Conservation (phyloP, 2,797 vertebrate species). For the Cossypha niveicapilla region DNA sequence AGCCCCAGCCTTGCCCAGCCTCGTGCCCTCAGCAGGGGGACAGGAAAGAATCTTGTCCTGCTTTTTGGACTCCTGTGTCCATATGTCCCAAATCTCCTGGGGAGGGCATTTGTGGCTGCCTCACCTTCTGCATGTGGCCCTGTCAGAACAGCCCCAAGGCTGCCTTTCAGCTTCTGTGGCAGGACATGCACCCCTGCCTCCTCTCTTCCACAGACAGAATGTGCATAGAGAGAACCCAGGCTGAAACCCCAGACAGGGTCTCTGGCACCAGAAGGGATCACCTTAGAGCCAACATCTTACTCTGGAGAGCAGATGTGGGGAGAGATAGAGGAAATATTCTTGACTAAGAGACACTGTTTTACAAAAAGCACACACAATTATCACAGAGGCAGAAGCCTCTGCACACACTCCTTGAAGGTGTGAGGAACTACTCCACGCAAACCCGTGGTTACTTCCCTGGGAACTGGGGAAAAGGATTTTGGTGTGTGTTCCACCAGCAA, state of each 20-base stretch:
- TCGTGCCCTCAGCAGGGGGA: background rate
- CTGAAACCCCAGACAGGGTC: background rate
- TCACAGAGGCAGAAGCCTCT: too few species aligned
- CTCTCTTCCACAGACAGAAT: background rate
- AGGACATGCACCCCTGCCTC: background rate
- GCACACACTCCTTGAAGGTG: fast-evolving
- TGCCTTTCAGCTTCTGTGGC: background rate
- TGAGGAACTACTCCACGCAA: too few species aligned
- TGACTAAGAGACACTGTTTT: background rate
- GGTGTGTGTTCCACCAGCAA: too few species aligned
- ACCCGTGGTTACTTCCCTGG: background rate
- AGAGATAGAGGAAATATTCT: background rate
- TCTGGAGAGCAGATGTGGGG: background rate
- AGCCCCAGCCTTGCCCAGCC: background rate
- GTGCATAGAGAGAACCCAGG: too few species aligned
- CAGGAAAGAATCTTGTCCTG: background rate
- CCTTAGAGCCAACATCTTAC: background rate
- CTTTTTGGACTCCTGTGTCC: background rate
- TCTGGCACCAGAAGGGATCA: too few species aligned
- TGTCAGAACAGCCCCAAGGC: fast-evolving
- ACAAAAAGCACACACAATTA: background rate
- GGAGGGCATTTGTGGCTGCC: fast-evolving
- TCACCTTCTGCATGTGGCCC: background rate
- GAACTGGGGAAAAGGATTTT: fast-evolving
- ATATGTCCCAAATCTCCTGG: fast-evolving